Base-by-base conservation (phyloP, 1,140 invertebrate species). In the Ladona fulva region DNA sequence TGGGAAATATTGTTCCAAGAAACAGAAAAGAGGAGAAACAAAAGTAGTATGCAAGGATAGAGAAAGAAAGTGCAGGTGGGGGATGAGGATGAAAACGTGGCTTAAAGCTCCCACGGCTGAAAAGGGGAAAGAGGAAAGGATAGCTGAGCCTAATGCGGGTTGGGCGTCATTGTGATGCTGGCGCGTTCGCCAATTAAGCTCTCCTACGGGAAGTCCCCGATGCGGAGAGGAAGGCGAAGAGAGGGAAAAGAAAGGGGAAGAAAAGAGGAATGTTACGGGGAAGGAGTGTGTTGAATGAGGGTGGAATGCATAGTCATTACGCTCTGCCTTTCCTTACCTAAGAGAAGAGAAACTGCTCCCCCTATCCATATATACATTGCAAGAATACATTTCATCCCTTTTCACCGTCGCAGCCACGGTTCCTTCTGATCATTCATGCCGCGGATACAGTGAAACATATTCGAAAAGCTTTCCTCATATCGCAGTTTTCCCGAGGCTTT, bases 301-400 rank as follows among this genome's bases (percentile, higher is more conserved):
- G 52, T 1, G 52, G 52, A 66, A 66, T 66, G 52, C 52, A 66
- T 66, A 66, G 52, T 66, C 52, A 66, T 66, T 66, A 66, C 52
- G 52, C 52, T 19, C 44, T 19, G n/a, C 44, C 44, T 52, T 52
- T 52, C 44, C 52, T 16, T 22, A 37, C 29, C 29, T 37, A 37
- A 66, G n/a, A 22, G 52, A 66, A 66, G 12, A 10, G 44, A 52
- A 52, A 11, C 44, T 52, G 10, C 44, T 52, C 19, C 52, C 52
- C 3, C 52, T 22, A 66, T 22, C 52, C 52, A 16, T 66, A 66
- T 66, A 16, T 22, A 19, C 52, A 16, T 22, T 5, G 5, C 52
- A 3, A 66, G 52, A 66, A 66, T 66, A 66, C 52, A 66, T 66
- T 66, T 66, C 52, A 66, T 66, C 52, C 44, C 44, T 52, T 52